Conservation (phyloP, 2,888 invertebrate species). For the Pseudeuparius sepicola region DNA sequence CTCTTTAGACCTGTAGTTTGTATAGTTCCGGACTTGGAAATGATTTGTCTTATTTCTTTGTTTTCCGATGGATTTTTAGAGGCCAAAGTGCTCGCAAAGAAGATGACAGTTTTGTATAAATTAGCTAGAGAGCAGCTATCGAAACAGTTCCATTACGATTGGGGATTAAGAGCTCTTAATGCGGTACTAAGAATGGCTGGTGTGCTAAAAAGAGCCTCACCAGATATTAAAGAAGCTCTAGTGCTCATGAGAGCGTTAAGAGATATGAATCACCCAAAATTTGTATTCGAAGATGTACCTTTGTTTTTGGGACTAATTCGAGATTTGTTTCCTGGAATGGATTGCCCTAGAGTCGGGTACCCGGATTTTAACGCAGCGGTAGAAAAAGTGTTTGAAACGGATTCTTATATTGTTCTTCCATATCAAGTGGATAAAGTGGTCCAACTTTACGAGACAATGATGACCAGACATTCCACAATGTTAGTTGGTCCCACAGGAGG, state of each 20-base stretch:
- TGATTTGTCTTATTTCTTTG: conserved; percentile 85
- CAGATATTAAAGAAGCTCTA: conserved; percentile 72
- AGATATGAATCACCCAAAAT: conserved; percentile 91
- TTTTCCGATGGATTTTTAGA: conserved; percentile 88
- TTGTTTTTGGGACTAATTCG: conserved; percentile 79
- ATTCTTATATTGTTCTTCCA: conserved; percentile 57
- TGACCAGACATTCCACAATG: conserved; percentile 88
- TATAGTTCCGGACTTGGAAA: conserved; percentile 81
- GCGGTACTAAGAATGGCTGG: conserved; percentile 88
- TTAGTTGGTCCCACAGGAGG: conserved; percentile 88
- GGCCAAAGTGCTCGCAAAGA: conserved; percentile 84
- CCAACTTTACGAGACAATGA: conserved; percentile 90
- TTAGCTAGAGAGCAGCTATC: conserved; percentile 81
- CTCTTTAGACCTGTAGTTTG: conserved; percentile 87
- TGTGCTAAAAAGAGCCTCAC: conserved; percentile 68
- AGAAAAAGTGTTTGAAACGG: conserved; percentile 52
- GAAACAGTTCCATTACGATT: conserved; percentile 89
- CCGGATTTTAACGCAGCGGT: conserved; percentile 79
- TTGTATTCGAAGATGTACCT: conserved; percentile 84
- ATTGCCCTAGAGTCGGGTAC: conserved; percentile 80
- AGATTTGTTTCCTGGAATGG: conserved; percentile 83
- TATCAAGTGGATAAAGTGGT: conserved; percentile 61
- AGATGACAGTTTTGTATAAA: conserved; percentile 87
- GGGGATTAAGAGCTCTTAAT: conserved; percentile 85
- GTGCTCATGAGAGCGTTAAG: conserved; percentile 84